Evolutionary conservation across 1,140 invertebrate genomes (phyloP), one percentile per base, ranked within the genome.

Genomic region (Teleopsis dalmanni): DNA sequence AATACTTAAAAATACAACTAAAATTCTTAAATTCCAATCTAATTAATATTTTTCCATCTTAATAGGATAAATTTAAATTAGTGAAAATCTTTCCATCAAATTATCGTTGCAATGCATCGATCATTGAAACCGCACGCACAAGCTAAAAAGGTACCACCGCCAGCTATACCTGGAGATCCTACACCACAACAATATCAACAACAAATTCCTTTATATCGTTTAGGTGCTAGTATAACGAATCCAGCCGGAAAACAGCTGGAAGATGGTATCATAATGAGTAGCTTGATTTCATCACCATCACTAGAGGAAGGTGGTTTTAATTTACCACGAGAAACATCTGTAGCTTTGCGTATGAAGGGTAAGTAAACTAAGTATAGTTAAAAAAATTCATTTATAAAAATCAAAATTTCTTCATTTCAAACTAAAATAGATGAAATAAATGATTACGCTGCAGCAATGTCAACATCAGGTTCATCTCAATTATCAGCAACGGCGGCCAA

Each of bases 91-190:
- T n/a, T n/a, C n/a, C n/a, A n/a, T n/a, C n/a, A n/a, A n/a, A n/a
- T 42, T 42, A 10, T 42, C 11, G 23, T 43, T 43, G 41, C 41
- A 43, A 84, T 86, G 81, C 84, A 80, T 72, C 81, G 84, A 69
- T 80, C 81, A 48, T 79, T 80, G 54, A 85, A 85, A 75, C 77
- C 82, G 57, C 65, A 68, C 54, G 75, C 81, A 66, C 82, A 82
- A 71, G 81, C 79, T 58, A 87, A 87, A 72, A 86, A 86, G 73
- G 85, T 88, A 57, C 79, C 84, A 50, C 85, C 85, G 50, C 85
- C 85, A n/a, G 81, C 82, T n/a, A 83, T 87, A 42, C 85, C 84
- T 3, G 84, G 85, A 53, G 78, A 70, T 42, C 49, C 80, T 10
- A 62, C 36, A 52, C 52, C 53, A 48, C 83, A 75, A 72, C 81